Evolutionary conservation across 2,888 invertebrate genomes (phyloP).

Genomic region (Dermolepida albohirtum): DNA sequence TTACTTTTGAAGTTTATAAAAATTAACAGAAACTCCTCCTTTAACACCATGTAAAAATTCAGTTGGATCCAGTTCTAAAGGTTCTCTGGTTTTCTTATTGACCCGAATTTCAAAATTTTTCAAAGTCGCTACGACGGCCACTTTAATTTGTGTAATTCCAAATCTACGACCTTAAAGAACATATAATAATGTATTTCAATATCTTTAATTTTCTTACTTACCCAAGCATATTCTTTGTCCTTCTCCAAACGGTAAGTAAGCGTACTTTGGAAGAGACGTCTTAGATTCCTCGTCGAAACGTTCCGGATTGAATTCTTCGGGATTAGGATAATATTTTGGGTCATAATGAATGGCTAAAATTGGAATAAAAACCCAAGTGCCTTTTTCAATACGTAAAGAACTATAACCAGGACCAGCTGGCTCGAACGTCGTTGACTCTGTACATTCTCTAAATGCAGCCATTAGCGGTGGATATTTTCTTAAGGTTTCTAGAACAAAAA

Average conservation of each 20-base stretch:
- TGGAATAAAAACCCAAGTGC: constrained; percentile 58
- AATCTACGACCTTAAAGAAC: constrained; percentile 52
- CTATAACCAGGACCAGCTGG: constrained; percentile 19
- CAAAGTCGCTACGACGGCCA: constrained; percentile 59
- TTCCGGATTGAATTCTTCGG: constrained; percentile 62
- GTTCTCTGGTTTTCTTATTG: constrained; percentile 50
- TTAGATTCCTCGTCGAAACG: constrained; percentile 58
- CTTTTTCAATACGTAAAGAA: constrained; percentile 52
- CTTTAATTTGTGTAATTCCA: constrained; percentile 59
- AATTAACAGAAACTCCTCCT: constrained; percentile 56
- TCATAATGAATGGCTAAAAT: constrained; percentile 59
- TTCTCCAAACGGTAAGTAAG: constrained; percentile 56
- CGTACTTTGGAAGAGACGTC: constrained; percentile 50
- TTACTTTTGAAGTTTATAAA: constrained; percentile 45
- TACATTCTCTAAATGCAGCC: constrained; percentile 50
- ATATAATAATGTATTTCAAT: constrained; percentile 14
- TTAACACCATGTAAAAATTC: constrained; percentile 53
- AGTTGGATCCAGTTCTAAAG: constrained; percentile 51
- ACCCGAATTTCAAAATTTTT: constrained; percentile 57
- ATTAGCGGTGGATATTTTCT: constrained; percentile 48
- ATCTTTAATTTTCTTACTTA: neutral
- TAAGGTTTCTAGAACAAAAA: constrained; percentile 55
- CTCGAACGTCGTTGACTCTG: constrained; percentile 50
- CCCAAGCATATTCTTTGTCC: constrained; percentile 57
- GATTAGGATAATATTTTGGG: constrained; percentile 60